These are phyloP conservation scores for Leptura quadrifasciata DNA, from an alignment of 2,888 invertebrate species.

Conservation along the genomic window DNA sequence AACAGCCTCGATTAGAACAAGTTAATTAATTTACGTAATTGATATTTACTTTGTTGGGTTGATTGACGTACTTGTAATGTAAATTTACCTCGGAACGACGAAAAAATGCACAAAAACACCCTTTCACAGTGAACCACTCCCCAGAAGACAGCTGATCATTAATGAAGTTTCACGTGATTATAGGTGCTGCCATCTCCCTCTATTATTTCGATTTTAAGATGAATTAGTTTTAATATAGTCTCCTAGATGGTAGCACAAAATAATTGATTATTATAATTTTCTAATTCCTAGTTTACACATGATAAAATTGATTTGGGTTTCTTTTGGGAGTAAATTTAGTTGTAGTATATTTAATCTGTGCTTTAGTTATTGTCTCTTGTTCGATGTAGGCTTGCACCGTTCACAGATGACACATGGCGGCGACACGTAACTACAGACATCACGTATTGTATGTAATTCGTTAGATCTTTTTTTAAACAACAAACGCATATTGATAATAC, in stretches of 20 bases:
- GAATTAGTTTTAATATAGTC: neutral
- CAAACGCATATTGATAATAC: too few relatives aligned
- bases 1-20: conserved; percentile 22
- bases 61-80: conserved; percentile 37
- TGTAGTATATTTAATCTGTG: too few relatives aligned
- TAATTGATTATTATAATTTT: too few relatives aligned
- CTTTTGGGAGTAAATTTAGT: too few relatives aligned
- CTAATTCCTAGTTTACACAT: too few relatives aligned
- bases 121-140: conserved; percentile 71
- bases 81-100: conserved; percentile 58
- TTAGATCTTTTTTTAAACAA: too few relatives aligned
- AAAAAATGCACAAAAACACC: conserved; percentile 65
- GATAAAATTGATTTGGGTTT: too few relatives aligned
- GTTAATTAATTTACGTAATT: conserved; percentile 40
- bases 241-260: conserved; percentile 18
- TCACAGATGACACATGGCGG: too few relatives aligned
- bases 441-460: too few relatives aligned
- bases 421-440: too few relatives aligned
- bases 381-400: too few relatives aligned
- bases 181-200: conserved; percentile 61
- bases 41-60: conserved; percentile 39
- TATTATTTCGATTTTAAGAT: neutral
- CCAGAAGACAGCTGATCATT: conserved; percentile 73
- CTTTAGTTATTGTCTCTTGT: too few relatives aligned
- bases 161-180: conserved; percentile 72